A percentile compares a stretch with the other conserved stretches of the same genome.
Conservation (phyloP, 2,888 invertebrate species). For the Operophtera brumata region DNA sequence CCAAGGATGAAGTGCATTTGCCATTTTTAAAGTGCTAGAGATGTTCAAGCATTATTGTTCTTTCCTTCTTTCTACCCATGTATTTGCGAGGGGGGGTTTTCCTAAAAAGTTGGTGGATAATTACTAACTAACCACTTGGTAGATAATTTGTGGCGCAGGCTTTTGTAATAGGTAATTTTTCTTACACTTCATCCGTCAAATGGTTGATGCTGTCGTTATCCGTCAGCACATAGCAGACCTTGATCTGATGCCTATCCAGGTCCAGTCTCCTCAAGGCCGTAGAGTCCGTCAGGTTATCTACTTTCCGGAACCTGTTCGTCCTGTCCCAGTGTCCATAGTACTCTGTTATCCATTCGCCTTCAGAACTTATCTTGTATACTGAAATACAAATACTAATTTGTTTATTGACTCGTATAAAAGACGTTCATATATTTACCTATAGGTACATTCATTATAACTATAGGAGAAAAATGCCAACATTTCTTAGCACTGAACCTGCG, state of each 20-base stretch:
- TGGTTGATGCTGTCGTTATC: slow-evolving; percentile 81
- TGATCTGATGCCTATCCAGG: slow-evolving; percentile 68
- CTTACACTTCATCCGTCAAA: slow-evolving; percentile 81
- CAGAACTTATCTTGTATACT: slow-evolving; percentile 62
- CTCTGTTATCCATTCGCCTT: slow-evolving; percentile 52
- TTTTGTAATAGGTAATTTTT: background rate
- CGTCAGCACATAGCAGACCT: slow-evolving; percentile 81
- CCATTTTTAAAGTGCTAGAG: no score
- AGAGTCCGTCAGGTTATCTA: slow-evolving; percentile 37
- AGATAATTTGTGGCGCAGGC: no score
- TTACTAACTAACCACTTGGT: no score
- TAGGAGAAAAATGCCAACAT: no score
- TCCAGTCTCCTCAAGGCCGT: slow-evolving; percentile 67
- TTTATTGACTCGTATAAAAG: no score
- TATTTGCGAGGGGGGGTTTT: no score
- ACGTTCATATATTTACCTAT: no score
- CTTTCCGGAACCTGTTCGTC: slow-evolving; percentile 43
- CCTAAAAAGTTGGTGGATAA: no score
- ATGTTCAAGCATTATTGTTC: no score
- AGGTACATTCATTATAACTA: no score
- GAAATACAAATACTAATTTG: slow-evolving; percentile 33
- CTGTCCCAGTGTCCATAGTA: slow-evolving; percentile 55
- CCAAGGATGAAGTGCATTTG: background rate
- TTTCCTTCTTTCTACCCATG: no score
- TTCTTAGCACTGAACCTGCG: no score